Evolutionary conservation across 1,140 invertebrate species (phyloP).

Genomic region (Calycopis cecrops): DNA sequence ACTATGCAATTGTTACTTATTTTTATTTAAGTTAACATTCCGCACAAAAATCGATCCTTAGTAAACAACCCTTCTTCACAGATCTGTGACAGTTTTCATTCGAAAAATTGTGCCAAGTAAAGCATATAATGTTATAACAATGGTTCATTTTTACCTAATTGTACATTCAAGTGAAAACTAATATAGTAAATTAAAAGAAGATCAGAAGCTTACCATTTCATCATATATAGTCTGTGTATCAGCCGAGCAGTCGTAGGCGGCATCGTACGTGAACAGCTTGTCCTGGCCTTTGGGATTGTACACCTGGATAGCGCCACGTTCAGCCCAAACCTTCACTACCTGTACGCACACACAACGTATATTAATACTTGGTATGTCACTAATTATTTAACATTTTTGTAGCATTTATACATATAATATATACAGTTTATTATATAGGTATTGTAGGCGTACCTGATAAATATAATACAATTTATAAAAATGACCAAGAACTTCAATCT

Average conservation of each 20-base stretch:
- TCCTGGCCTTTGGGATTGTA: slow-evolving; percentile 75
- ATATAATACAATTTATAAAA: too few species aligned
- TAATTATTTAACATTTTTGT: too few species aligned
- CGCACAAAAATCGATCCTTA: not conserved
- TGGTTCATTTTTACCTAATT: too few species aligned
- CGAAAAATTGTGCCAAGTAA: not conserved
- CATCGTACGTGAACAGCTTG: slow-evolving; percentile 95
- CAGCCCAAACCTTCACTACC: slow-evolving; percentile 69
- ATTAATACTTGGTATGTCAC: not conserved
- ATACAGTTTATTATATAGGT: too few species aligned
- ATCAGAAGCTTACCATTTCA: slow-evolving; percentile 83
- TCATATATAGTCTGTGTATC: slow-evolving; percentile 96
- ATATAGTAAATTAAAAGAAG: too few species aligned
- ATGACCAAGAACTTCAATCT: too few species aligned
- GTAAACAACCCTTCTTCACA: not conserved
- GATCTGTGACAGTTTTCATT: not conserved
- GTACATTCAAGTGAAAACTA: too few species aligned
- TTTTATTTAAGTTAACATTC: too few species aligned
- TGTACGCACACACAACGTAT: slow-evolving; percentile 24
- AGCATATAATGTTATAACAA: not conserved
- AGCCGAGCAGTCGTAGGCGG: slow-evolving; percentile 91
- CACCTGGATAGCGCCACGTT: slow-evolving; percentile 69
- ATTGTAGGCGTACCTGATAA: too few species aligned
- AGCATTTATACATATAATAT: too few species aligned
- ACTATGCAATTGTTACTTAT: too few species aligned